Base-by-base conservation (phyloP, 2,888 invertebrate species). In the Melipona beecheii region DNA sequence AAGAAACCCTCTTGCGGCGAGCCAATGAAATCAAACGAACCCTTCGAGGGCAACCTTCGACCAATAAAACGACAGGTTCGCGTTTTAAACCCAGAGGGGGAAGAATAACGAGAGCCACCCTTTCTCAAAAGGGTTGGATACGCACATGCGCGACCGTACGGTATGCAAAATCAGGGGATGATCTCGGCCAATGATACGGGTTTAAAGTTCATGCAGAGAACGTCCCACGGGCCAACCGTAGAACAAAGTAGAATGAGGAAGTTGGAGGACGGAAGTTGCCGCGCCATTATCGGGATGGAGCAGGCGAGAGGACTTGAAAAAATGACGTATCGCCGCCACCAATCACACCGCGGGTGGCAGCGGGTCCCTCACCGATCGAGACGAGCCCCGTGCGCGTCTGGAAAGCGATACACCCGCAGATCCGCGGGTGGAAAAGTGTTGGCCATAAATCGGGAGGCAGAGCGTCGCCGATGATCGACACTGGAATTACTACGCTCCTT, bases 281-380 rank as follows among this genome's bases (percentile, higher is more conserved):
- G 78, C 89, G 80, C 84, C 90, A 91, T 93, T 93, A 92, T 93
- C 93, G 88, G 89, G 87, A 89, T 89, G 90, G 88, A 89, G 87
- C 90, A 90, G 89, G 88, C 91, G 89, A 54, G 82, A 77, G 73
- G 92, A 91, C 89, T 92, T 92, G n/a, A 93, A 94, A 93, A 94
- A 93, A 93, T 93, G 94, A 93, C 91, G 91, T 90, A 92, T 91
- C 84, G 87, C 88, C 80, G 81, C 92, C 91, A 93, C 94, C 93
- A 93, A 94, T 94, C 93, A 93, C 92, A 85, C 92, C 87, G 87
- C 91, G 90, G 92, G 92, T 89, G 92, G 90, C 86, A 69, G 64
- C 84, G 66, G 78, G 87, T 90, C 89, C 86, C 89, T 91, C 89
- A 91, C 89, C 90, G 91, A 92, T 92, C 91, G 91, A 92, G 92